Evolutionary conservation across 2,888 invertebrate species (phyloP).

Genomic region (Napeogenes sylphis): DNA sequence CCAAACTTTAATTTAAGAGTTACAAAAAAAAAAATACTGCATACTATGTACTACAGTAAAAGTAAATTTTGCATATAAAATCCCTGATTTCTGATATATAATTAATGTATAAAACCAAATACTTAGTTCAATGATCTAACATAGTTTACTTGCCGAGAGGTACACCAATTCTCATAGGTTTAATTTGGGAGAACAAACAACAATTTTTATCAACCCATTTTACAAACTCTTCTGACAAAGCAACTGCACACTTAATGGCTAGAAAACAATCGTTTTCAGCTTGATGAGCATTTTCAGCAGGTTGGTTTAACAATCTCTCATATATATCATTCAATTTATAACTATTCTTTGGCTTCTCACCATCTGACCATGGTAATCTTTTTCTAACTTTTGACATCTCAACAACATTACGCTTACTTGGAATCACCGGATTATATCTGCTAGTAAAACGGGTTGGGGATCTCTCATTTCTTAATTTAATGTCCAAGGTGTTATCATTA

Average conservation of each 20-base stretch:
- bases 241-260: slow-evolving; percentile 77
- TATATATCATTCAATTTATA: slow-evolving; percentile 79
- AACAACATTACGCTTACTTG: slow-evolving; percentile 29
- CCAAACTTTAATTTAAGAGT: no score
- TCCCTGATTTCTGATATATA: no score
- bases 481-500: slow-evolving; percentile 26
- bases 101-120: no score
- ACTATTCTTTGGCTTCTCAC: slow-evolving; percentile 41
- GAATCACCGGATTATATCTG: slow-evolving; percentile 15
- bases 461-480: slow-evolving; percentile 32
- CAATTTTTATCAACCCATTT: slow-evolving; percentile 68
- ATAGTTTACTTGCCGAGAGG: slow-evolving; percentile 35
- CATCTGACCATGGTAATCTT: slow-evolving; percentile 44
- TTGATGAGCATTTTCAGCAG: slow-evolving; percentile 72
- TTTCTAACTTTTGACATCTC: slow-evolving; percentile 37
- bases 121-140: no score
- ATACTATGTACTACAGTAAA: no score
- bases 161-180: slow-evolving; percentile 56
- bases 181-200: slow-evolving; percentile 47
- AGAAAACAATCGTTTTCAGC: slow-evolving; percentile 83
- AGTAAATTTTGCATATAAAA: no score
- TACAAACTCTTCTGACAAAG: slow-evolving; percentile 75
- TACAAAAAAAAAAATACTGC: no score
- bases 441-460: slow-evolving; percentile 20
- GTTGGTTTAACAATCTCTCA: slow-evolving; percentile 67